Conservation (phyloP, 1,140 invertebrate species). For the Zaprionus tsacasi region DNA sequence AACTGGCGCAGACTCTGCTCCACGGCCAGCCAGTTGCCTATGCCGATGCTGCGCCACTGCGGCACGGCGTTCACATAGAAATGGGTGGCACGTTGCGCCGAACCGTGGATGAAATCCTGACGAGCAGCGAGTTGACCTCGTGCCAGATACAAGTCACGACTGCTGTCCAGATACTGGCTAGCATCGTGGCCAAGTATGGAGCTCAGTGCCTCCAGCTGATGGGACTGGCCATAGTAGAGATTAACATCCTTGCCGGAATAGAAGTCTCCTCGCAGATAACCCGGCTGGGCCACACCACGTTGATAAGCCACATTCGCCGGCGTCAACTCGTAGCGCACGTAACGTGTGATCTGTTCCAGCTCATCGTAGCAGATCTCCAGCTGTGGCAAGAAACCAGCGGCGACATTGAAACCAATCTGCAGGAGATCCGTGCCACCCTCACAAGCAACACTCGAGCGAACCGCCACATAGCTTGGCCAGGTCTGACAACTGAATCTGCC, state of each 20-base stretch:
- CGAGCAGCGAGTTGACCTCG: slow-evolving; percentile 88
- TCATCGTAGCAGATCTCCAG: slow-evolving; percentile 68
- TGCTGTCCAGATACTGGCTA: slow-evolving; percentile 63
- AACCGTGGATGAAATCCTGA: slow-evolving; percentile 87
- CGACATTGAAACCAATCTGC: slow-evolving; percentile 69
- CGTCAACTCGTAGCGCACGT: slow-evolving; percentile 58
- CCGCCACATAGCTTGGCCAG: slow-evolving; percentile 66
- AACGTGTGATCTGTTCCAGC: slow-evolving; percentile 55
- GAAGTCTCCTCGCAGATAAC: slow-evolving; percentile 63
- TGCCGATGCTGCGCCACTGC: slow-evolving; percentile 88
- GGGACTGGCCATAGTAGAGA: slow-evolving; percentile 50
- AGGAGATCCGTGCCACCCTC: slow-evolving; percentile 56
- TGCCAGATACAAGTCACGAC: slow-evolving; percentile 84
- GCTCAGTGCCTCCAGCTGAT: slow-evolving; percentile 54
- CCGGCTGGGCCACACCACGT: slow-evolving; percentile 62
- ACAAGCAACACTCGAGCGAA: slow-evolving; percentile 55
- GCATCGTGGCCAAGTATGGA: slow-evolving; percentile 51
- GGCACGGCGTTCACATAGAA: slow-evolving; percentile 88
- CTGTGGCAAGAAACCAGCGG: slow-evolving; percentile 57
- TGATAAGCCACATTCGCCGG: slow-evolving; percentile 68
- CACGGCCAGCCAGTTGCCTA: slow-evolving; percentile 86
- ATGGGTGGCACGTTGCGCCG: slow-evolving; percentile 87
- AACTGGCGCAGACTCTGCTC: slow-evolving; percentile 84
- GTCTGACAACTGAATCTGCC: slow-evolving; percentile 62
- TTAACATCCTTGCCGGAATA: slow-evolving; percentile 67